Percentiles rank a stretch among this genome's conserved stretches.
These are phyloP conservation scores for Ditylenchus dipsaci DNA, from an alignment of 1,140 invertebrate species.

Conservation along the genomic window DNA sequence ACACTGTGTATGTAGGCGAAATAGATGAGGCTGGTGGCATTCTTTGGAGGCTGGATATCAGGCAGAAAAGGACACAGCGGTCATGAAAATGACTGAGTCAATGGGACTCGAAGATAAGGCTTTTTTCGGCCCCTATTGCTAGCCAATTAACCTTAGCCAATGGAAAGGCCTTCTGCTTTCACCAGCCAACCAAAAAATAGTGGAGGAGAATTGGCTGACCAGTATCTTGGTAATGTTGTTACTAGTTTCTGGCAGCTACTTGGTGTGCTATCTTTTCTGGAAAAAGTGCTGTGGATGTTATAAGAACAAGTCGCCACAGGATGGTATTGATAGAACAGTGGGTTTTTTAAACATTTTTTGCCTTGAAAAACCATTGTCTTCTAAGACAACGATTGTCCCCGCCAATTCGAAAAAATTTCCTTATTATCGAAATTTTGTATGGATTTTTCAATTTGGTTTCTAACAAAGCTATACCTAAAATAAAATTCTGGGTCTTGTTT, in stretches of 20 bases:
- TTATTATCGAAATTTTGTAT: too few relatives aligned
- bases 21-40: constrained; percentile 45
- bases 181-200: not conserved
- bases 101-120: not conserved
- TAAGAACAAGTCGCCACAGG: not conserved
- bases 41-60: constrained; percentile 50
- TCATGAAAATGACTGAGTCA: not conserved
- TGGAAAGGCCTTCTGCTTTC: not conserved
- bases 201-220: not conserved
- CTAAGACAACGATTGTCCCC: too few relatives aligned
- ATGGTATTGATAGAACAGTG: not conserved
- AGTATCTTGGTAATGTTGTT: not conserved
- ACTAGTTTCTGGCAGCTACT: not conserved
- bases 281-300: not conserved
- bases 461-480: too few relatives aligned
- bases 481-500: too few relatives aligned
- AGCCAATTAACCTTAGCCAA: not conserved
- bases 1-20: constrained; percentile 47
- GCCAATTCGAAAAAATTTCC: too few relatives aligned
- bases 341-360: not conserved
- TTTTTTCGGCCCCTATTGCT: not conserved
- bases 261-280: not conserved
- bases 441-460: too few relatives aligned
- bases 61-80: constrained; percentile 5
- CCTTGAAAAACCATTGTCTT: not conserved